Evolutionary conservation across 2,888 invertebrate genomes (phyloP).

Genomic region (Sinopyrophorus schimmeli): DNA sequence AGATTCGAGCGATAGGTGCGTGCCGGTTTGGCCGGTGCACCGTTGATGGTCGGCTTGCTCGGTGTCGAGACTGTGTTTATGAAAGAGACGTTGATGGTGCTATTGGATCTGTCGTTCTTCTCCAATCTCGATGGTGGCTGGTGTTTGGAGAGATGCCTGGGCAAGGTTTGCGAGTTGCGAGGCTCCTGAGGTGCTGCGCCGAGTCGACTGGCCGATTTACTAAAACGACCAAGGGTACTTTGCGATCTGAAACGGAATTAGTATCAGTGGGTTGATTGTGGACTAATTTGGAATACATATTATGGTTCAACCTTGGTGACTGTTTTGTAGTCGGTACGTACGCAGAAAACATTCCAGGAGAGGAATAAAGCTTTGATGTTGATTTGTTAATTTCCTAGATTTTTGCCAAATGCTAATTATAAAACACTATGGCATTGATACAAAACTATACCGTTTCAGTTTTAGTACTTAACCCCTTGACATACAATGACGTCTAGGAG

Average conservation of each 20-base stretch:
- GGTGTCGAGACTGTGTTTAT: conserved; percentile 58
- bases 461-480: too few relatives aligned
- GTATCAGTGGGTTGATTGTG: not conserved
- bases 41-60: conserved; percentile 42
- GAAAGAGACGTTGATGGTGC: conserved; percentile 69
- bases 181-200: conserved; percentile 57
- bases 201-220: conserved; percentile 78
- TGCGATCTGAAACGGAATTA: conserved; percentile 64
- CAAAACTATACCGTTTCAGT: too few relatives aligned
- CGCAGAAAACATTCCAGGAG: too few relatives aligned
- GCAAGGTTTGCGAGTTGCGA: conserved; percentile 75
- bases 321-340: too few relatives aligned
- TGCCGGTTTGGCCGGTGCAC: conserved; percentile 77
- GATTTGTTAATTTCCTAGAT: too few relatives aligned
- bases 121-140: conserved; percentile 55
- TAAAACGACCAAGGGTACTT: conserved; percentile 78
- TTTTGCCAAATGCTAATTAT: too few relatives aligned
- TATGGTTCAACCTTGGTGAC: too few relatives aligned
- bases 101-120: conserved; percentile 61
- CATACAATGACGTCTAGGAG: too few relatives aligned
- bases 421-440: too few relatives aligned
- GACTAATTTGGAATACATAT: conserved; percentile 10
- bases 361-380: too few relatives aligned
- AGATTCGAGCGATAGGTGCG: conserved; percentile 74
- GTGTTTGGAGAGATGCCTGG: conserved; percentile 59